These are phyloP conservation scores for Yponomeuta sedellus DNA, from an alignment of 2,888 invertebrate species.

Conservation along the genomic window DNA sequence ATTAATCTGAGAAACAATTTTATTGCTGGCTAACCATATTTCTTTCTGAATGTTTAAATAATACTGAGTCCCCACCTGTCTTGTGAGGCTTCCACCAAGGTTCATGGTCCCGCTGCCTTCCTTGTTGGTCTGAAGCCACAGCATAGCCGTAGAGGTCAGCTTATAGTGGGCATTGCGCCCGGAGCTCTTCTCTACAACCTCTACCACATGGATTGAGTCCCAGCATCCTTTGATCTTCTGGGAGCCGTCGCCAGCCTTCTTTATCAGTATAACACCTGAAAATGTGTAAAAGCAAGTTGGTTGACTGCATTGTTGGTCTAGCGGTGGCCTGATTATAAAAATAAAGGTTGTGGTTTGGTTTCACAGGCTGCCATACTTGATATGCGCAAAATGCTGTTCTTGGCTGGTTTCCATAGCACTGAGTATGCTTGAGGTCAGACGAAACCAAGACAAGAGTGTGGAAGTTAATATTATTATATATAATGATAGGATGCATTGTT, in stretches of 20 bases:
- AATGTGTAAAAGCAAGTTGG: too few species aligned
- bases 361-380: neutral
- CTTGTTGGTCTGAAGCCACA: constrained; percentile 99
- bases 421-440: too few species aligned
- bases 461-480: too few species aligned
- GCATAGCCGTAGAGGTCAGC: constrained; percentile 98
- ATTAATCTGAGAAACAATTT: too few species aligned
- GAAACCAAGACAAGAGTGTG: too few species aligned
- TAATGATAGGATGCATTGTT: too few species aligned
- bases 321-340: neutral
- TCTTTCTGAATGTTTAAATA: too few species aligned
- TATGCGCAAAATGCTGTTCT: too few species aligned
- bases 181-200: constrained; percentile 97
- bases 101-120: constrained; percentile 99
- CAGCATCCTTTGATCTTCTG: constrained; percentile 99
- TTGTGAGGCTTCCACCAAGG: constrained; percentile 97
- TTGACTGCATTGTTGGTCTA: neutral
- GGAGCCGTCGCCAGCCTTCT: constrained; percentile 98
- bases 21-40: too few species aligned
- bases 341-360: neutral
- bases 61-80: constrained; percentile 81
- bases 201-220: constrained; percentile 99
- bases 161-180: constrained; percentile 98
- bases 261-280: constrained; percentile 96
- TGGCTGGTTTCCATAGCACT: too few species aligned